These are phyloP conservation scores for Hesperia comma DNA, from an alignment of 2,888 invertebrate species.

Conservation along the genomic window DNA sequence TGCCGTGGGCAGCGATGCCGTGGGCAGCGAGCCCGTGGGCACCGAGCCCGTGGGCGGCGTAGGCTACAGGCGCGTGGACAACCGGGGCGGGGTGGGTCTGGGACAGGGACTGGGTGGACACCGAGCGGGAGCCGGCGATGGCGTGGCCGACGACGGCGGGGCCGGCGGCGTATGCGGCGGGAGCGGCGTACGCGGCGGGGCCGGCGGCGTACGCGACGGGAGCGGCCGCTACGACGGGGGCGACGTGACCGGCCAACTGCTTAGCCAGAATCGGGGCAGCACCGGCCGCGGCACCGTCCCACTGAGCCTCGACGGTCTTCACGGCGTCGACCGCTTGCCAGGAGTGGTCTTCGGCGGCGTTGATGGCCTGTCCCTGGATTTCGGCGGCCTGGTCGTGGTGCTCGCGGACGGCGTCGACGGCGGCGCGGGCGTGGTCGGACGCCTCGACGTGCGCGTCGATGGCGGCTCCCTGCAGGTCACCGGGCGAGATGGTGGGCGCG, in stretches of 20 bases:
- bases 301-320: conserved; percentile 72
- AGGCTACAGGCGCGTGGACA: conserved; percentile 57
- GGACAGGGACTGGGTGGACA: conserved; percentile 66
- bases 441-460: conserved; percentile 78
- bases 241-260: conserved; percentile 69
- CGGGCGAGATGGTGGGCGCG: conserved; percentile 75
- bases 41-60: conserved; percentile 51
- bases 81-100: conserved; percentile 72
- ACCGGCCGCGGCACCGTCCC: conserved; percentile 78
- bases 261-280: conserved; percentile 75
- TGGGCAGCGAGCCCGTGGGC: conserved; percentile 47
- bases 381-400: conserved; percentile 77
- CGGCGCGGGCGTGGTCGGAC: conserved; percentile 75
- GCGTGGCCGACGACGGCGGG: conserved; percentile 53
- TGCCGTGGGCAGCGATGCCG: conserved; percentile 48
- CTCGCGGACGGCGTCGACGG: conserved; percentile 73
- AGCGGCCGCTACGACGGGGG: conserved; percentile 45
- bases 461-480: conserved; percentile 73
- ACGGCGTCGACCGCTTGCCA: conserved; percentile 78
- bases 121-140: conserved; percentile 59
- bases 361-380: conserved; percentile 73
- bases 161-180: conserved; percentile 68
- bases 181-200: conserved; percentile 64
- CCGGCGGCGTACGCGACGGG: conserved; percentile 49
- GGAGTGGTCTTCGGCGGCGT: conserved; percentile 78